phyloP scores from a whole-genome alignment of 2,113 vertebrate genomes.

The Riparia riparia region DNA sequence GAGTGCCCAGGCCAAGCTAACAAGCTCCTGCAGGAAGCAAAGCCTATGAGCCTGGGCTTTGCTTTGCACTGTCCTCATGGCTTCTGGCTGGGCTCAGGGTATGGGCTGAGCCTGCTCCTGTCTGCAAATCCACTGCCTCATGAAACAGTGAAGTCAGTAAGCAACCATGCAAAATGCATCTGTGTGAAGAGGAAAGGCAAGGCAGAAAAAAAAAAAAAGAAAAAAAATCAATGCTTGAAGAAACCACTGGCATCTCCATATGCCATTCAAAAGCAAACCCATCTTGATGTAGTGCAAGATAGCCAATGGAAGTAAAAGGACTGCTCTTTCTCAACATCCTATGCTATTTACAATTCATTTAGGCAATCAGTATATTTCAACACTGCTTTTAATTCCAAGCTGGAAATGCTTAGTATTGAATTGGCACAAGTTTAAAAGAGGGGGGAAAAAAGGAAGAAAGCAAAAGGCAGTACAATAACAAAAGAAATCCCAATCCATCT shows the following conservation, averaged over 20 bases:
- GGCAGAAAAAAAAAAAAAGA: background rate
- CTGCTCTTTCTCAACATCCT: background rate
- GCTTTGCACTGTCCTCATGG: background rate
- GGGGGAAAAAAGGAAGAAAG: background rate
- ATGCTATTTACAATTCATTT: background rate
- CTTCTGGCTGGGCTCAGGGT: background rate
- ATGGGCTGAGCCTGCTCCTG: background rate
- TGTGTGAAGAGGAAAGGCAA: background rate
- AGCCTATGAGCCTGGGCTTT: background rate
- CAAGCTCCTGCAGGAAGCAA: background rate
- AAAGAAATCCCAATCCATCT: background rate
- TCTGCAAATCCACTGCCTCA: background rate
- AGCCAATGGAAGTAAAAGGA: background rate
- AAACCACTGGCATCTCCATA: background rate
- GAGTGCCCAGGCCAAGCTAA: background rate
- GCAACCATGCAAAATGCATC: background rate
- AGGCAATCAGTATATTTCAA: conserved; percentile 8
- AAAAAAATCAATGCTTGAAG: background rate
- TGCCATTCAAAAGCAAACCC: background rate
- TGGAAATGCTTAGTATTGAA: background rate
- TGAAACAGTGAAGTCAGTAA: background rate
- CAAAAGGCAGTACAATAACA: background rate
- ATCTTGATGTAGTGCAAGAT: background rate
- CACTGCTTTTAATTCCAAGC: background rate
- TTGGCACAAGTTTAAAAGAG: background rate